Evolutionary conservation across 2,113 vertebrate genomes (phyloP).

Genomic region (Agelaius phoeniceus): DNA sequence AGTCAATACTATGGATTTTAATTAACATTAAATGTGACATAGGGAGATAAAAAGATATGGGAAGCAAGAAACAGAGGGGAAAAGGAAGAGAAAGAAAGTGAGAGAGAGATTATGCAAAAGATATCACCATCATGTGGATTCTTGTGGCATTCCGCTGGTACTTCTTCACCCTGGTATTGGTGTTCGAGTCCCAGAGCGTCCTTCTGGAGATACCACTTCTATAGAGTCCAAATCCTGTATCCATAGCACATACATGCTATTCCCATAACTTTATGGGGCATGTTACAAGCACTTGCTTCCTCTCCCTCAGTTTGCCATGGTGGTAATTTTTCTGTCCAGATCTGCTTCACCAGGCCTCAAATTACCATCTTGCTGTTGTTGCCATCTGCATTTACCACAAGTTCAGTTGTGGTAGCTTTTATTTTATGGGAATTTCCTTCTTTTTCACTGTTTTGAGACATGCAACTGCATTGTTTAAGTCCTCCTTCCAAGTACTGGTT

Average conservation of each 20-base stretch:
- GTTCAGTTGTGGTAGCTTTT: neutral
- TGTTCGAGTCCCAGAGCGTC: rapidly evolving
- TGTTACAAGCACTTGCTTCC: neutral
- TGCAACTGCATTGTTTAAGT: neutral
- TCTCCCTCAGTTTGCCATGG: neutral
- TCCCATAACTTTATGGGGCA: neutral
- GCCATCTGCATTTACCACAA: neutral
- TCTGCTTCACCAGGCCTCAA: neutral
- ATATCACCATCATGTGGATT: neutral
- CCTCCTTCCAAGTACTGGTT: neutral
- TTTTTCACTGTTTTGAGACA: neutral
- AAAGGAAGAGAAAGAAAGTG: neutral
- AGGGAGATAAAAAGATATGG: neutral
- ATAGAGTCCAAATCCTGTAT: neutral
- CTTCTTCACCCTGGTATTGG: neutral
- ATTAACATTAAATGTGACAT: neutral
- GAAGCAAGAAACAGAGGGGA: neutral
- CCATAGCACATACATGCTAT: neutral
- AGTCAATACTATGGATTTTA: neutral
- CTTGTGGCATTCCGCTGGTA: neutral
- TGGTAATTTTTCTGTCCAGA: neutral
- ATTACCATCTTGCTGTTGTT: neutral
- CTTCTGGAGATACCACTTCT: neutral
- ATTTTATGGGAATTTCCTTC: neutral
- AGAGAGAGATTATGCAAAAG: neutral